Evolutionary conservation across 2,113 vertebrate species (phyloP).

Genomic region (Heloderma charlesbogerti): DNA sequence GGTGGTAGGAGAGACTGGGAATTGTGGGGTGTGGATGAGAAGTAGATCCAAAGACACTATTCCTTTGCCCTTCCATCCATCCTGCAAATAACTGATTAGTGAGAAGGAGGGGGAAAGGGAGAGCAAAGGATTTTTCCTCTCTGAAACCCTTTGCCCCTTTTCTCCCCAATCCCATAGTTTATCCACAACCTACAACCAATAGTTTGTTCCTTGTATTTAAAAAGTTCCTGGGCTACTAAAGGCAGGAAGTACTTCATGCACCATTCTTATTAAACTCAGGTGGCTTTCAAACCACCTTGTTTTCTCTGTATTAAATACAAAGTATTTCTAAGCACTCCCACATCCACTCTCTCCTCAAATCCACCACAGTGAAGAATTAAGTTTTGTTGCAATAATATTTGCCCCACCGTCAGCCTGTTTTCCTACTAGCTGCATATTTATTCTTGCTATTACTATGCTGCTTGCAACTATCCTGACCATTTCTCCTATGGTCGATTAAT

Average conservation of each 20-base stretch:
- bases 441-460: not conserved
- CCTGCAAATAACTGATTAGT: not conserved
- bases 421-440: not conserved
- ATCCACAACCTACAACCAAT: not conserved
- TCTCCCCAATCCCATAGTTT: not conserved
- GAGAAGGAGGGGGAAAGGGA: not conserved
- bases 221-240: no score
- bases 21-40: not conserved
- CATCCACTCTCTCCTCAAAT: not conserved
- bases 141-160: no score
- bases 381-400: not conserved
- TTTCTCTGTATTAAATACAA: not conserved
- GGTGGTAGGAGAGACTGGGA: not conserved
- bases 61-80: not conserved
- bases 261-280: not conserved
- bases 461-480: not conserved
- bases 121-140: not conserved
- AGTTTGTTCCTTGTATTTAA: not conserved
- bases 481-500: not conserved
- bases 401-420: rapidly evolving
- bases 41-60: not conserved
- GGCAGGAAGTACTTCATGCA: no score
- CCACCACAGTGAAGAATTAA: not conserved
- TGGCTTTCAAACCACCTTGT: not conserved
- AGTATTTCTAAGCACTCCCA: not conserved